Base-by-base conservation (phyloP, 2,797 vertebrate species). In the Gobio occitaniae region DNA sequence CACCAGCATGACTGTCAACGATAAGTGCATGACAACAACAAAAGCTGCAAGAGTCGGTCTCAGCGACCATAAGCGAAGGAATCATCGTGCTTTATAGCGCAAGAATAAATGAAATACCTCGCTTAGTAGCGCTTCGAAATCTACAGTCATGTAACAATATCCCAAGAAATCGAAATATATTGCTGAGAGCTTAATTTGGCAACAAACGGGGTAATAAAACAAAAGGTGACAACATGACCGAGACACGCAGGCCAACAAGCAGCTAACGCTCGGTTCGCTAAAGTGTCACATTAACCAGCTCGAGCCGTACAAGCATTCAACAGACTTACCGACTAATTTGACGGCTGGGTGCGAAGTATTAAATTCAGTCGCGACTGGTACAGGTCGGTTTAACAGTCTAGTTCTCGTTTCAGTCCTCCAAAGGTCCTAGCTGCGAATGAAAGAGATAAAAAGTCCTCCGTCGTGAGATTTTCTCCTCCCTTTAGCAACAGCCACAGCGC, bases 401-500 rank as follows among this genome's bases (percentile, higher is more conserved):
- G 29, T 38, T 72, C 54, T 71, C 54, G 52, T 48, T 79, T 38
- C 32, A 50, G 68, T 79, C 77, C 84, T 32, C 41, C 77, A 32
- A 85, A 80, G 13, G 68, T 84, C 76, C 82, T 61, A 61, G n/a
- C 16, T 74, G 61, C 50, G 78, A 87, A 75, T 83, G 56, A 65
- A 83, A 80, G 81, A 77, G 69, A 74, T 88, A 79, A 76, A 59
- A 59, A 76, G 48, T 16, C 77, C 78, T 85, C 65, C 48, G 81
- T 81, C 71, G 41, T 80, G 41, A 78, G 59, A 84, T 89, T 91
- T 91, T 89, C 86, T 86, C 88, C 93, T 89, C 84, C 82, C 89
- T 86, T 80, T 86, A 85, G 50, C 72, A 87, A 87, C 85, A 82
- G 83, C 74, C 52, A 83, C 80, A 95, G 93, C 94, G 93, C 94